These are phyloP conservation scores for Bilobella aurantiaca DNA, from an alignment of 1,140 invertebrate genomes.

Conservation along the genomic window DNA sequence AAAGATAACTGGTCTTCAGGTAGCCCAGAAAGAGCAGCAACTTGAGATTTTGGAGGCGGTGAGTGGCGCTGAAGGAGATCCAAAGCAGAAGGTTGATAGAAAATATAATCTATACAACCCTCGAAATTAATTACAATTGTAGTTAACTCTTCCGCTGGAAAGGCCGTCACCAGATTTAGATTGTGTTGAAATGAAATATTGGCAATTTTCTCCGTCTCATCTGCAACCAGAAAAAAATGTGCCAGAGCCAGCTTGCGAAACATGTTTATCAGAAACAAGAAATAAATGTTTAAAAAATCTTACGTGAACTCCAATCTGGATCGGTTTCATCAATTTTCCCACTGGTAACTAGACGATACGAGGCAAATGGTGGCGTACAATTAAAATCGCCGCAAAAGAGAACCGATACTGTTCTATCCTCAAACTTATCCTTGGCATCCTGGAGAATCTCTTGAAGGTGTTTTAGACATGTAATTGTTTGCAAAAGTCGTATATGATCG, in stretches of 20 bases:
- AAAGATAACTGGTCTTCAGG: constrained; percentile 43
- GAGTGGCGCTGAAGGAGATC: constrained; percentile 49
- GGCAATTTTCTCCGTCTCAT: constrained; percentile 34
- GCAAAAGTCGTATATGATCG: constrained; percentile 70
- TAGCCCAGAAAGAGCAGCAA: background rate
- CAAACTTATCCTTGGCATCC: constrained; percentile 35
- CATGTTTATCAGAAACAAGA: background rate
- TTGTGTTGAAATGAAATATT: constrained; percentile 52
- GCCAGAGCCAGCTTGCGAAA: constrained; percentile 16
- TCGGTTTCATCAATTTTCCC: constrained; percentile 51
- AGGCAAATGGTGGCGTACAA: constrained; percentile 65
- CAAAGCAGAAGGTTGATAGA: constrained; percentile 58
- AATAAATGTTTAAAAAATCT: constrained; percentile 38
- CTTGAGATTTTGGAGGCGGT: constrained; percentile 14
- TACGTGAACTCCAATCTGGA: constrained; percentile 66
- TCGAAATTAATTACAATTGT: constrained; percentile 74
- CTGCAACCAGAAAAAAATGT: constrained; percentile 32
- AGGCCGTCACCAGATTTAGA: constrained; percentile 56
- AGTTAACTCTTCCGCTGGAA: constrained; percentile 65
- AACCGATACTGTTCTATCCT: constrained; percentile 46
- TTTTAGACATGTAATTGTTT: constrained; percentile 40
- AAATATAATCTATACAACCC: constrained; percentile 88
- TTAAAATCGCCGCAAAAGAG: constrained; percentile 83
- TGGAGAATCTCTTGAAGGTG: constrained; percentile 35
- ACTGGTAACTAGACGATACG: constrained; percentile 61